Conservation (phyloP, 2,888 invertebrate species). For the Dynastes grantii region DNA sequence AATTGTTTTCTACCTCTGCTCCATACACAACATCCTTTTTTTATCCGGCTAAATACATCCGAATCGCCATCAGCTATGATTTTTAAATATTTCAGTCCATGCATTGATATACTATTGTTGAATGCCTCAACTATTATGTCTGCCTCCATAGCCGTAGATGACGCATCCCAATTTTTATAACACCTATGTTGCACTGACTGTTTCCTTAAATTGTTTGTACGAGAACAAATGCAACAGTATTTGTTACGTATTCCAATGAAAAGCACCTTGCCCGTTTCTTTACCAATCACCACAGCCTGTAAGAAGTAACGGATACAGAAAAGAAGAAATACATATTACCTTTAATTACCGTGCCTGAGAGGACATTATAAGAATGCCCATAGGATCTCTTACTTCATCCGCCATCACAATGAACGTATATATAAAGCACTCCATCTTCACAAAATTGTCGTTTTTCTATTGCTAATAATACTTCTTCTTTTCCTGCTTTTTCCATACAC, state of each 20-base stretch:
- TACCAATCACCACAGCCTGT: slow-evolving; percentile 55
- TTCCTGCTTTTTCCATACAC: slow-evolving; percentile 34
- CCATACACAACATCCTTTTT: slow-evolving; percentile 58
- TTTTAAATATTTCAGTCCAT: slow-evolving; percentile 60
- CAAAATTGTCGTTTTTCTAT: slow-evolving; percentile 12
- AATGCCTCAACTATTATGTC: slow-evolving; percentile 64
- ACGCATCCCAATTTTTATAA: slow-evolving; percentile 56
- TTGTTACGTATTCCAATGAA: slow-evolving; percentile 63
- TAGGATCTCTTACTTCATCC: slow-evolving; percentile 51
- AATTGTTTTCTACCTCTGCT: slow-evolving; percentile 58
- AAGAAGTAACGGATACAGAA: background rate
- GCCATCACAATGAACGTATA: slow-evolving; percentile 48
- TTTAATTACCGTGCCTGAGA: slow-evolving; percentile 14
- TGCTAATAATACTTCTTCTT: slow-evolving; percentile 23
- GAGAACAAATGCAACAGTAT: slow-evolving; percentile 62
- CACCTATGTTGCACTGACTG: background rate
- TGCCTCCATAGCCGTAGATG: slow-evolving; percentile 64
- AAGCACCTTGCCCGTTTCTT: slow-evolving; percentile 58
- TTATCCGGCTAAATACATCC: slow-evolving; percentile 61
- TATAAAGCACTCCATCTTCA: slow-evolving; percentile 35
- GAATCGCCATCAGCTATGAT: slow-evolving; percentile 66
- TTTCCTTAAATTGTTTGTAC: slow-evolving; percentile 55
- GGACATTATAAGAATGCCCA: slow-evolving; percentile 32
- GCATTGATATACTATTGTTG: slow-evolving; percentile 58
- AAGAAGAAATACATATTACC: too few species aligned